These are phyloP conservation scores for Scaptodrosophila latifasciaeformis DNA, from an alignment of 2,888 invertebrate species.

Conservation along the genomic window DNA sequence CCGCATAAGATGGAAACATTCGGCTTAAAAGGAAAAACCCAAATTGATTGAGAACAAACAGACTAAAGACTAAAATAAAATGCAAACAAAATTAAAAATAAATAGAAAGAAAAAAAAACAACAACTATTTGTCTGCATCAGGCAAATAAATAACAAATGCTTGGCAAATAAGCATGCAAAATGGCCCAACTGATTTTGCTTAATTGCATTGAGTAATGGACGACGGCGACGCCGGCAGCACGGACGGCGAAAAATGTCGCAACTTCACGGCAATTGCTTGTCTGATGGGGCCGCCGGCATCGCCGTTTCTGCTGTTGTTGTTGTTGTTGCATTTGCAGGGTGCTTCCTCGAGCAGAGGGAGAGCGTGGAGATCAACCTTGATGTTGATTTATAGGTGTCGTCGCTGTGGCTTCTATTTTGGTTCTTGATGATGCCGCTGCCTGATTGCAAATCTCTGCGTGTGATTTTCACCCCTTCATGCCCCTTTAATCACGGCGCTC, in stretches of 20 bases:
- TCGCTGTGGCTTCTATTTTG: conserved; percentile 52
- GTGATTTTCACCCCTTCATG: conserved; percentile 11
- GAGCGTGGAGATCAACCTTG: conserved; percentile 69
- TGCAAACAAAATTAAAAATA: conserved; percentile 17
- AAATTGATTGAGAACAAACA: conserved; percentile 27
- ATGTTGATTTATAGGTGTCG: conserved; percentile 71
- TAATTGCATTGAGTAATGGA: conserved; percentile 51
- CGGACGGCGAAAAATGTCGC: conserved; percentile 41
- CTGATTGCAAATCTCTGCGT: conserved; percentile 30
- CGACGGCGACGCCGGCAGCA: conserved; percentile 6
- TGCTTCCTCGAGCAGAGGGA: conserved; percentile 55
- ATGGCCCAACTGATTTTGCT: conserved; percentile 42
- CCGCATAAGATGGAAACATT: conserved; percentile 32
- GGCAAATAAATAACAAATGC: conserved; percentile 14
- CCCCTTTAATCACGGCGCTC: conserved; percentile 19
- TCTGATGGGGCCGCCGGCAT: conserved; percentile 13
- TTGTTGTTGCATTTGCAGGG: conserved; percentile 3
- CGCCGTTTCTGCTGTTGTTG: neutral
- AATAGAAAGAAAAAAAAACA: conserved; percentile 20
- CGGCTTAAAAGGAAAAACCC: conserved; percentile 59
- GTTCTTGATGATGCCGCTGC: conserved; percentile 24
- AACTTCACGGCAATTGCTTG: conserved; percentile 37
- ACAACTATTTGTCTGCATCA: neutral
- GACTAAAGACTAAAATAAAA: conserved; percentile 19
- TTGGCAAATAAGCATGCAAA: conserved; percentile 14